Conservation (phyloP, 2,113 vertebrate species). For the Rhea americana region DNA sequence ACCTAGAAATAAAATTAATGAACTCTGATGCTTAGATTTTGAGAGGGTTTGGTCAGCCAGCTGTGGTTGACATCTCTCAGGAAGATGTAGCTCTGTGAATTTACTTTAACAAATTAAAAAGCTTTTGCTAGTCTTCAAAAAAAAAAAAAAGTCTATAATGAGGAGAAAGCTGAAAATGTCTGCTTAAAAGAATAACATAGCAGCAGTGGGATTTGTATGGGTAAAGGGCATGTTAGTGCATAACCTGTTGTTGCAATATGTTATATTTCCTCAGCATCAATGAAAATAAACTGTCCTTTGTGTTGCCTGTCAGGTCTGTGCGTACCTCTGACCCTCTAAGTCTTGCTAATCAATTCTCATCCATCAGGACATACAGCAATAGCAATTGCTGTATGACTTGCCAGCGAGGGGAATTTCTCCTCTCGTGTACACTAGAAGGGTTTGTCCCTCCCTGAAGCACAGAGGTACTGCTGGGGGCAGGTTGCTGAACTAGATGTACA, state of each 20-base stretch:
- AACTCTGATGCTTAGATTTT: neutral
- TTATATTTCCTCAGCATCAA: neutral
- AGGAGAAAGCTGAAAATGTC: neutral
- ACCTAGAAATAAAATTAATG: neutral
- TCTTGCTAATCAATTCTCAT: conserved; percentile 41
- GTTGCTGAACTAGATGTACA: conserved; percentile 6
- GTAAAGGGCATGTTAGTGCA: neutral
- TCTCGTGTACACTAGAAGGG: conserved; percentile 1
- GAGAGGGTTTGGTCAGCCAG: neutral
- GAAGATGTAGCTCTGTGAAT: neutral
- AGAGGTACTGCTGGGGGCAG: conserved; percentile 29
- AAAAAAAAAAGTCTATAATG: accelerated
- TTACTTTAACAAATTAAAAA: neutral
- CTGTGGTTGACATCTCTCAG: neutral
- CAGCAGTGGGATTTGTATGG: neutral
- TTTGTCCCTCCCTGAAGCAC: conserved; percentile 29
- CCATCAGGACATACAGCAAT: conserved; percentile 19
- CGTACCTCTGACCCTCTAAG: conserved; percentile 6
- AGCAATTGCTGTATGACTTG: neutral
- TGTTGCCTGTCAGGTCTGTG: neutral
- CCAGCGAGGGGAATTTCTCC: conserved; percentile 11
- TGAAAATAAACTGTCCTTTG: conserved; percentile 24
- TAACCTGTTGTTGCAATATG: neutral
- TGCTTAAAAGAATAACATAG: neutral
- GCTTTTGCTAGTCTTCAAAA: neutral